These are phyloP conservation scores for Sternotherus odoratus DNA, from an alignment of 2,797 vertebrate species.

Conservation along the genomic window DNA sequence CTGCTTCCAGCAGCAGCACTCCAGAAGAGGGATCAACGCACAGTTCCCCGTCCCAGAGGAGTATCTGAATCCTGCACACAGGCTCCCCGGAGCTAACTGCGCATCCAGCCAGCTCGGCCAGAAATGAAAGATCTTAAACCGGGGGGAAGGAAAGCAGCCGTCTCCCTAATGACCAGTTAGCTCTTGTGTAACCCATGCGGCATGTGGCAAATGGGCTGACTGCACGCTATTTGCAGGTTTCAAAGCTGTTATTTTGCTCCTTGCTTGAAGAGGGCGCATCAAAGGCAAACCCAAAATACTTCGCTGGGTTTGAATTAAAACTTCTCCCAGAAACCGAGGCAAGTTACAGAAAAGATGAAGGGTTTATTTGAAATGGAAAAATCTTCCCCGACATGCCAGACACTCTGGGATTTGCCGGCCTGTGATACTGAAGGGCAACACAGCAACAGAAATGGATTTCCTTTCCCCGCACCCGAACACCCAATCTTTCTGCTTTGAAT, in stretches of 20 bases:
- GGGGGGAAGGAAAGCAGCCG: background rate
- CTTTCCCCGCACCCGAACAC: background rate
- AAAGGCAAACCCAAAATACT: slow-evolving; percentile 71
- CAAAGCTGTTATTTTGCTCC: slow-evolving; percentile 75
- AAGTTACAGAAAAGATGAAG: slow-evolving; percentile 73
- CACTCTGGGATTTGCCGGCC: background rate
- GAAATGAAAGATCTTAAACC: background rate
- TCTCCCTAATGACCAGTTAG: background rate
- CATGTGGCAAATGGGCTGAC: slow-evolving; percentile 25
- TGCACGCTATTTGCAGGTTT: slow-evolving; percentile 61
- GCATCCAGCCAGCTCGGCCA: background rate
- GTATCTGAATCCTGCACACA: background rate
- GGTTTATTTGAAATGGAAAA: slow-evolving; percentile 61
- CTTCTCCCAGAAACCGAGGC: slow-evolving; percentile 66
- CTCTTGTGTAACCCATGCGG: background rate
- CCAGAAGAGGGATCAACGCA: background rate
- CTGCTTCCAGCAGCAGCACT: accelerated
- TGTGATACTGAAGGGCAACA: background rate
- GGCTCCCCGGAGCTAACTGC: background rate
- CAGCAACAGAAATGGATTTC: slow-evolving; percentile 47
- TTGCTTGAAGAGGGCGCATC: slow-evolving; percentile 67
- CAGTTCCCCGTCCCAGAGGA: background rate
- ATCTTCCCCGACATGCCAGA: slow-evolving; percentile 42
- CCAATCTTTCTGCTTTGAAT: background rate
- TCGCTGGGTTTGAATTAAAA: slow-evolving; percentile 67